These are phyloP conservation scores for Eremobia ochroleuca DNA, from an alignment of 2,888 invertebrate genomes.

Conservation along the genomic window DNA sequence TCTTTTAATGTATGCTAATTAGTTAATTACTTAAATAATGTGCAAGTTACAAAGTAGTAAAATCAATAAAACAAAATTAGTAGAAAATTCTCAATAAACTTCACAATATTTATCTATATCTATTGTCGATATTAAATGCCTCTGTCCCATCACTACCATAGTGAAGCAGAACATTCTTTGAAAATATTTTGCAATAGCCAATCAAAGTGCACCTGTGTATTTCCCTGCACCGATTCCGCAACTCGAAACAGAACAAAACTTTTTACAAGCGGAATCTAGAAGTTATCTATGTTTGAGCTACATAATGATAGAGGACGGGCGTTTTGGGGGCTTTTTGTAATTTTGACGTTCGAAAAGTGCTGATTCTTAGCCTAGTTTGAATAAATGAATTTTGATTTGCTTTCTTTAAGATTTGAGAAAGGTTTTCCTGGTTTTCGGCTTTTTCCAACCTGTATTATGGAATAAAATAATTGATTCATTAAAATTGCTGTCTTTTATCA, in stretches of 20 bases:
- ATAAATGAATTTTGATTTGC: no score
- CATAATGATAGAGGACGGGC: no score
- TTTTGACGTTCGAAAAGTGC: no score
- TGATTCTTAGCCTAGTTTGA: no score
- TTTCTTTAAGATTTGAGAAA: neutral
- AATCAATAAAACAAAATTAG: neutral
- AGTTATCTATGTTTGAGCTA: neutral
- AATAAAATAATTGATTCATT: neutral
- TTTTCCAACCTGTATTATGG: neutral
- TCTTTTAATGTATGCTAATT: neutral
- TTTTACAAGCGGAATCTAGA: neutral
- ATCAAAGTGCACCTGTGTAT: neutral
- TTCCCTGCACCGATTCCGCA: neutral
- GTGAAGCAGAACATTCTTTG: neutral
- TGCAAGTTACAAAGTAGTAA: neutral
- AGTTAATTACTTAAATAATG: neutral
- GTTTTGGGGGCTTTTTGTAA: no score
- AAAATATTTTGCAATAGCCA: neutral
- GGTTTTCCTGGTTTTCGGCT: neutral
- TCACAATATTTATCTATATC: neutral
- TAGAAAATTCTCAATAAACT: neutral
- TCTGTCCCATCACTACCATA: neutral
- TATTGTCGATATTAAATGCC: neutral
- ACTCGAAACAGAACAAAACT: neutral
- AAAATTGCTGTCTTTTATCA: neutral